phyloP scores from a whole-genome alignment of 2,888 invertebrate genomes.

The Callyntrura guangdongensis region DNA sequence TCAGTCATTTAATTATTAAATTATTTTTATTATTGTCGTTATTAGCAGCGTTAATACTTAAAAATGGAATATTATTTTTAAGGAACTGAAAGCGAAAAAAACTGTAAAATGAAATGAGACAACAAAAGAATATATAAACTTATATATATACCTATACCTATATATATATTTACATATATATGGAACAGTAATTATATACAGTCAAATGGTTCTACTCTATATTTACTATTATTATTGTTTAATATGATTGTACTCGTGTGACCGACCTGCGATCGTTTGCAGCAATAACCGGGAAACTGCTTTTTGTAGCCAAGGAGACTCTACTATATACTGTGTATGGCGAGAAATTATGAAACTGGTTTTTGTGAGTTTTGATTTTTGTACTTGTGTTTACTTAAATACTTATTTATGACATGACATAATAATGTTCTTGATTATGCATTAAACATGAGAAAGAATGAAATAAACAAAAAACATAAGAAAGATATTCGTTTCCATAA shows the following conservation, averaged over 20 bases:
- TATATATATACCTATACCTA: conserved; percentile 46
- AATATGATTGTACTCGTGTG: conserved; percentile 21
- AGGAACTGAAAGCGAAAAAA: conserved; percentile 27
- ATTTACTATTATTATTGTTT: conserved; percentile 24
- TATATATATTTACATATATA: conserved; percentile 20
- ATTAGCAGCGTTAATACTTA: conserved; percentile 27
- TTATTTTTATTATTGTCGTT: conserved; percentile 42
- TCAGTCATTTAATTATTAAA: conserved; percentile 39
- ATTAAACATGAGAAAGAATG: conserved; percentile 67
- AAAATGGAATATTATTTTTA: conserved; percentile 13
- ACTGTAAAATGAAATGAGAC: conserved; percentile 35
- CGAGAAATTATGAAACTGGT: conserved; percentile 24
- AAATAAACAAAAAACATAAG: conserved; percentile 25
- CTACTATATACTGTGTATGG: conserved; percentile 19
- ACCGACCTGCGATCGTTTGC: conserved; percentile 57
- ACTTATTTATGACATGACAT: conserved; percentile 59
- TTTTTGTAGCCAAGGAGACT: conserved; percentile 70
- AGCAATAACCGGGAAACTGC: conserved; percentile 71
- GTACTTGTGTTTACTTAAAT: conserved; percentile 68
- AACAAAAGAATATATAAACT: background rate
- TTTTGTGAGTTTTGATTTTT: conserved; percentile 71
- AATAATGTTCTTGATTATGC: conserved; percentile 54
- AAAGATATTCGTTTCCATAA: background rate
- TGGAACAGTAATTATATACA: conserved; percentile 11
- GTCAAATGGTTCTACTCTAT: conserved; percentile 61